Evolutionary conservation across 2,888 invertebrate species (phyloP), one percentile per base, ranked within the genome.

Genomic region (Trichogramma dendrolimi): DNA sequence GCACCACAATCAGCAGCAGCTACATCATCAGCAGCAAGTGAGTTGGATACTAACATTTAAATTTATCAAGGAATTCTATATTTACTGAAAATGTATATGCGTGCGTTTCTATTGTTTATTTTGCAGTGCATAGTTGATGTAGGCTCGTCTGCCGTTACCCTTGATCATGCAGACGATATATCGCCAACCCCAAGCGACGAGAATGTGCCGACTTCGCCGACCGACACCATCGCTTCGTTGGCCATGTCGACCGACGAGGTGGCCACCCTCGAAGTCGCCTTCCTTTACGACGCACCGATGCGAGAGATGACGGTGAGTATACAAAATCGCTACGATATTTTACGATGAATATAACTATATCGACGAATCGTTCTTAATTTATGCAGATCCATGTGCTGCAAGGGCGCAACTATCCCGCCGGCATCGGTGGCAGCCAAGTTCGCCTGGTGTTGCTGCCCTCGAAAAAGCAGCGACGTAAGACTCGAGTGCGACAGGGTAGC

Each of bases 381-480:
- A 61, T 60, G 40, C 60, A 78, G 78, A 74, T 96, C 39, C 93
- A 94, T 72, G 89, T 96, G 58, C 83, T 95, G 67, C 94, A 95
- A 80, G 95, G 93, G 0, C 84, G 90, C 55, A 88, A 91, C 83
- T 96, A 71, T 89, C 92, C 63, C 84, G 87, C 70, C 83, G 87
- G 77, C 83, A 87, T 80, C 78, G 86, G 72, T 84, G 88, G 69
- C 84, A 89, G 80, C 83, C 81, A 94, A 88, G 92, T 95, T 66
- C 86, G 95, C 67, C 84, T 96, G 70, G 86, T 96, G 53, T 84
- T 96, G 73, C 80, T 96, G 68, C 96, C 96, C 4, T 86, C 91
- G 75, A 94, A 95, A 78, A 95, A 95, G 79, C 95, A 95, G 78
- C 92, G 94, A 73, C 92, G 92, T 79, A 96, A 96, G 81, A 95